Percentiles rank a stretch among this genome's conserved stretches.
Conservation (phyloP, 2,113 vertebrate genomes). For the Dascyllus trimaculatus region DNA sequence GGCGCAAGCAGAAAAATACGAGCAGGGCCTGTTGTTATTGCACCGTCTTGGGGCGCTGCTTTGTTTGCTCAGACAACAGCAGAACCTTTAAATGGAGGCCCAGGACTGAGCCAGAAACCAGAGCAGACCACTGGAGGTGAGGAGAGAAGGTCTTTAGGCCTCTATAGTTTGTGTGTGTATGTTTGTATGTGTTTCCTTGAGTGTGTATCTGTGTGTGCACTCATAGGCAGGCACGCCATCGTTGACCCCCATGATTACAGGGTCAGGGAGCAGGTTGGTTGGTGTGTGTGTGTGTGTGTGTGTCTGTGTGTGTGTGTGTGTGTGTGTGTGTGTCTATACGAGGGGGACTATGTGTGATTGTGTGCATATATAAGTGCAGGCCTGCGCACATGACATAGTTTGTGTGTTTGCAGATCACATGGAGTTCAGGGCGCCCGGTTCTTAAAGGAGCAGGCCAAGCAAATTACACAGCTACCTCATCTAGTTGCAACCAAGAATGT, state of each 20-base stretch:
- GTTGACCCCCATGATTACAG: constrained; percentile 80
- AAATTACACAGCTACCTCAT: constrained; percentile 53
- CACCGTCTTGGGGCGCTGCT: constrained; percentile 76
- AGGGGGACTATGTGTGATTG: constrained; percentile 21
- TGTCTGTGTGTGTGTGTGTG: constrained; percentile 11
- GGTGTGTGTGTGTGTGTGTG: constrained; percentile 15
- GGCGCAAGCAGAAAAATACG: constrained; percentile 83
- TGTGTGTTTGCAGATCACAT: constrained; percentile 63
- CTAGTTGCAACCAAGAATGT: constrained; percentile 18
- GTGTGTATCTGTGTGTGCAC: constrained; percentile 56
- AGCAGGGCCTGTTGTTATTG: constrained; percentile 78
- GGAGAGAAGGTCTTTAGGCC: constrained; percentile 70
- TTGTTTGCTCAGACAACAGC: constrained; percentile 86
- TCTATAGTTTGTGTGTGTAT: constrained; percentile 63
- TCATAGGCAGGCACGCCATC: constrained; percentile 69
- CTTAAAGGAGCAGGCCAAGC: constrained; percentile 59
- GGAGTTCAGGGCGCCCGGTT: constrained; percentile 41
- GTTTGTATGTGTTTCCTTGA: constrained; percentile 30
- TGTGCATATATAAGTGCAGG: constrained; percentile 27
- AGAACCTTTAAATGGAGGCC: constrained; percentile 81
- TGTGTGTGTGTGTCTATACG: not conserved
- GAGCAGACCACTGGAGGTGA: constrained; percentile 73
- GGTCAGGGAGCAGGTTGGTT: constrained; percentile 66
- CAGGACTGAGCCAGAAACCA: constrained; percentile 75
- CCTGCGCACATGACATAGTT: constrained; percentile 33